Evolutionary conservation across 1,140 invertebrate genomes (phyloP), one percentile per base, ranked within the genome.

Genomic region (Temnothorax longispinosus): DNA sequence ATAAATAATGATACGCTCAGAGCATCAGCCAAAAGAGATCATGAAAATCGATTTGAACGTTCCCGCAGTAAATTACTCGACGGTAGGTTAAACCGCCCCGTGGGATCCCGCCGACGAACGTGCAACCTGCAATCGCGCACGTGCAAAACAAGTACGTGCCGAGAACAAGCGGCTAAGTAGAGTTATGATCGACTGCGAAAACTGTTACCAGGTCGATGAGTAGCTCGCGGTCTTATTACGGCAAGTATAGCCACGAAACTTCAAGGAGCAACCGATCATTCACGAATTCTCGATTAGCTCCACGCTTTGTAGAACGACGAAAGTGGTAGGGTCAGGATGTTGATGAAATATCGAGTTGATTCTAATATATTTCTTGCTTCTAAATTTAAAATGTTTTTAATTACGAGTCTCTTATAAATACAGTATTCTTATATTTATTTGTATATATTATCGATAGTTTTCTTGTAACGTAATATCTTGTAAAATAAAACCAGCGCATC

Each of bases 141-240:
- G 80, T 84, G 80, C 80, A 84, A 84, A 84, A 84, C 80, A 84
- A 84, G 80, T 84, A 84, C 80, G 80, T 84, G 80, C 44, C 67
- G 27, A 21, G 80, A 75, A 84, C 80, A 84, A 84, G 80, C 69
- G 54, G 69, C 69, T 84, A 84, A 84, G 80, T 84, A 62, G 69
- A 84, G 41, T 84, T 84, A 84, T 75, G 80, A 84, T 84, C 80
- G 44, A 75, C 69, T 84, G 35, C 54, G 80, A 84, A 75, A 84
- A 84, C 38, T 75, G 80, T 60, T 82, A 82, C 27, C 52, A 41
- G 67, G 71, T 74, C 80, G 80, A 82, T 82, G 80, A 74, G 27
- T 69, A 58, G 35, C 27, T 35, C 27, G 41, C 50, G 67, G 27
- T 74, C 54, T 60, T 84, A 84, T 84, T 84, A 81, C 21, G 75